Percentiles rank a stretch among this genome's conserved stretches.
Conservation (phyloP, 2,113 vertebrate genomes). For the Diadophis punctatus region DNA sequence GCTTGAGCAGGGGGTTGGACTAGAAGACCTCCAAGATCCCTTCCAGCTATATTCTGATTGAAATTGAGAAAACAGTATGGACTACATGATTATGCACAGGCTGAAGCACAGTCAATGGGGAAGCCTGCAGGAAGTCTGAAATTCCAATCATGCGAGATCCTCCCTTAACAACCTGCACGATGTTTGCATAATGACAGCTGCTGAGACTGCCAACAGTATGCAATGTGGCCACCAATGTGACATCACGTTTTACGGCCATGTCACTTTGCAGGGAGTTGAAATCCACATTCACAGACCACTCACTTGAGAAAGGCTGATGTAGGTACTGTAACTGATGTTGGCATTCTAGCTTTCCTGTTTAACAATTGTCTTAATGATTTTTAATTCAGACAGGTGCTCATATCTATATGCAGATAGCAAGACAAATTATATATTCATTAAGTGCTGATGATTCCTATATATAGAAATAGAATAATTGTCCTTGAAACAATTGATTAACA, state of each 20-base stretch:
- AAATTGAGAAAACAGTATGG: neutral
- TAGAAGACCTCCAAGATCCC: too few relatives aligned
- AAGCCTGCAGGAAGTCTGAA: neutral
- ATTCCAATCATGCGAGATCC: too few relatives aligned
- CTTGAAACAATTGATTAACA: slow-evolving; percentile 37
- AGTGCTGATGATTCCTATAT: slow-evolving; percentile 61
- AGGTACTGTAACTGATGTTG: slow-evolving; percentile 39
- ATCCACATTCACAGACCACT: neutral
- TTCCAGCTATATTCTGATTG: too few relatives aligned
- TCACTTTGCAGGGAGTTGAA: neutral
- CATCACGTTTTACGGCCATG: neutral
- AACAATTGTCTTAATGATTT: slow-evolving; percentile 49
- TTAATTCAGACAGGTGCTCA: slow-evolving; percentile 51
- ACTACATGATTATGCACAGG: neutral
- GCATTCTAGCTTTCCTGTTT: slow-evolving; percentile 39
- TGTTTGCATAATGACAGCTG: neutral
- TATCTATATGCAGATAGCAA: slow-evolving; percentile 55
- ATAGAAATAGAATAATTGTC: slow-evolving; percentile 62
- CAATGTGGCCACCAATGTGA: neutral
- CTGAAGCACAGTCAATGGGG: neutral
- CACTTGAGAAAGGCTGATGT: neutral
- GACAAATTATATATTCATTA: slow-evolving; percentile 64
- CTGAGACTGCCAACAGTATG: neutral
- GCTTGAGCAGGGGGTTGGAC: too few relatives aligned
- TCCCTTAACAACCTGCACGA: neutral